These are phyloP conservation scores for Ormyrus rosae DNA, from an alignment of 2,888 invertebrate species.

Conservation along the genomic window DNA sequence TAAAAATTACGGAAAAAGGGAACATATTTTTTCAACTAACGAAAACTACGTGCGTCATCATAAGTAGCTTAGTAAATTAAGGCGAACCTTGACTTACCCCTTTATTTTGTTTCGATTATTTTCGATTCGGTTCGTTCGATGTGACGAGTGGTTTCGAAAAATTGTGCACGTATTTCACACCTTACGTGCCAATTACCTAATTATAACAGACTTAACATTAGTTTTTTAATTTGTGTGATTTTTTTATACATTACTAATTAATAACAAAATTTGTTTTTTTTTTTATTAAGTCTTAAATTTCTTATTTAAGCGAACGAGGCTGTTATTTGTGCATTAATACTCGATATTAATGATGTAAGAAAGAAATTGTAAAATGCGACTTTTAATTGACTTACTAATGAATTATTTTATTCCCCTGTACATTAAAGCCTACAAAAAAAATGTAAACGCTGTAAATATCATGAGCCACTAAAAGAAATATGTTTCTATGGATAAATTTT, in stretches of 20 bases:
- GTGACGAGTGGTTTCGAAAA: conserved; percentile 53
- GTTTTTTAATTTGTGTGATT: conserved; percentile 31
- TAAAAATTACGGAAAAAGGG: conserved; percentile 34
- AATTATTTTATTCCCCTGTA: conserved; percentile 46
- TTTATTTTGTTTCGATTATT: conserved; percentile 22
- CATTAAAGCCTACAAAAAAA: conserved; percentile 36
- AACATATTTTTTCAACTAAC: conserved; percentile 52
- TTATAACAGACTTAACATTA: conserved; percentile 27
- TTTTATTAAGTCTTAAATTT: conserved; percentile 2
- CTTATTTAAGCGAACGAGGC: conserved; percentile 36
- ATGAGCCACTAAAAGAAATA: conserved; percentile 33
- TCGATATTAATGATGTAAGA: conserved; percentile 25
- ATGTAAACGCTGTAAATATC: conserved; percentile 51
- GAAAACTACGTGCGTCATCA: conserved; percentile 38
- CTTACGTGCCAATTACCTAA: conserved; percentile 31
- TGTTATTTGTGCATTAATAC: conserved; percentile 28
- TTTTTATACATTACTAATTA: conserved; percentile 43
- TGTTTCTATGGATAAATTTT: conserved; percentile 35
- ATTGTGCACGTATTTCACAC: conserved; percentile 9
- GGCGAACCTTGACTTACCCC: conserved; percentile 22
- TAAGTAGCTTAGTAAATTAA: conserved; percentile 35
- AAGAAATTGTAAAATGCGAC: conserved; percentile 43
- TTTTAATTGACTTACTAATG: conserved; percentile 20
- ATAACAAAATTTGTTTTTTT: conserved; percentile 24
- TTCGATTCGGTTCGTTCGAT: conserved; percentile 35